Evolutionary conservation across 2,113 vertebrate species (phyloP), one percentile per base, ranked within the genome.

Genomic region (Morone saxatilis): DNA sequence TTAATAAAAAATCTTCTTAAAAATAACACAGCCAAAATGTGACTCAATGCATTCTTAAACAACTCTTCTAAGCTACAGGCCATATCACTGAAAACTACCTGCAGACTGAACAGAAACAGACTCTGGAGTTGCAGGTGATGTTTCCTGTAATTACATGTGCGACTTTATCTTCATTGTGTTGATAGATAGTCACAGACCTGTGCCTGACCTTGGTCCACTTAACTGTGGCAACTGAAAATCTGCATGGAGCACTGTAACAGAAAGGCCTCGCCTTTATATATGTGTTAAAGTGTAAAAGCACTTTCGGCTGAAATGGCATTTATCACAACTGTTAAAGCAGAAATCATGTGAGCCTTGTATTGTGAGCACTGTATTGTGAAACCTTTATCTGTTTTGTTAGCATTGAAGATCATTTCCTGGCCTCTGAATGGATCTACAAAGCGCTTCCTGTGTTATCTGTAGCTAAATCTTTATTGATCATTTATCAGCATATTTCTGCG

Each of bases 111-210:
- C 1, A 3, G 43, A 75, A 81, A 60, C 48, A 36, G 71, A 22
- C 62, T 25, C 5, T 20, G 43, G 1, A 48, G 57, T 43, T 65
- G 76, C 50, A 60, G 66, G 51, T 51, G 59, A 31, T 31, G 40
- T 79, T 25, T 61, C 22, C 65, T 40, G 4, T 2, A 0, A 10
- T 25, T 19, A 59, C 60, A 76, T 36, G 41, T 56, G 20, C 11
- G 19, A 40, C 66, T 77, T 88, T 71, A 80, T 74, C 71, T 48
- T 31, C 47, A 22, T 38, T 14, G 60, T 74, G 76, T 88, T 66
- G 36, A 83, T 82, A 54, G 73, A 74, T 71, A 63, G 67, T 71
- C 78, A 63, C 57, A 76, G 73, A 62, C 59, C 67, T 31, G n/a
- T 17, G 54, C 4, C 38, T 45, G 38, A 76, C 79, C n/a, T 57